phyloP scores from a whole-genome alignment of 1,140 invertebrate genomes.

The Psix sp. region DNA sequence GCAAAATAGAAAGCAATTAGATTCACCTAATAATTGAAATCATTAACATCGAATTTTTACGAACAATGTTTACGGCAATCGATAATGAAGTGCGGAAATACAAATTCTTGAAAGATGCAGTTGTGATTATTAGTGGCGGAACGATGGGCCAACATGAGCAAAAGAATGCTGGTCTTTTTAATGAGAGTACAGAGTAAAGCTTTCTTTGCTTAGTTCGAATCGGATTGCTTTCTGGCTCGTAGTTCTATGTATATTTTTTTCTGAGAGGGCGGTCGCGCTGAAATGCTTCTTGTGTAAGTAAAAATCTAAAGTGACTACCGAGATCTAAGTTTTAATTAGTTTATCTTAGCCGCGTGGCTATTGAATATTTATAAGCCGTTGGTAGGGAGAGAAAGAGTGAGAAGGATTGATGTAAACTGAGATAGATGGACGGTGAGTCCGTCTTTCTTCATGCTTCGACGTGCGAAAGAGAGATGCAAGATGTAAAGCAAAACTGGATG shows the following conservation, averaged over 20 bases:
- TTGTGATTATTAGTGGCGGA: conserved; percentile 46
- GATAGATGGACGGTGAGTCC: conserved; percentile 16
- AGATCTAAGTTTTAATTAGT: conserved; percentile 79
- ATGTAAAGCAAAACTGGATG: conserved; percentile 26
- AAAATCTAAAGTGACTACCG: conserved; percentile 79
- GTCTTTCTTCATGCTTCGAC: conserved; percentile 24
- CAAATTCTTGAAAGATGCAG: conserved; percentile 33
- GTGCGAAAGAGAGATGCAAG: conserved; percentile 43
- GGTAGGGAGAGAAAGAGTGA: conserved; percentile 31
- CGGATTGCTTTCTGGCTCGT: conserved; percentile 68
- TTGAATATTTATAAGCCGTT: conserved; percentile 78
- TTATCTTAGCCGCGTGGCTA: conserved; percentile 78
- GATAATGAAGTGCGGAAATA: conserved; percentile 17
- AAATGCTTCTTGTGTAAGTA: conserved; percentile 79
- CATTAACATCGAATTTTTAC: no score
- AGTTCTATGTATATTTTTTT: conserved; percentile 70
- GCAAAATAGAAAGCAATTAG: no score
- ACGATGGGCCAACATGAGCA: conserved; percentile 43
- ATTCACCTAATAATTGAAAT: no score
- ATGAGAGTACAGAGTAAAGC: conserved; percentile 78
- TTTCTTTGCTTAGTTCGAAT: conserved; percentile 75
- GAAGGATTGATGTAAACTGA: conserved; percentile 5
- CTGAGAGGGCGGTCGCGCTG: conserved; percentile 68
- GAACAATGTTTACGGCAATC: no score
- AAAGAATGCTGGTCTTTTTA: conserved; percentile 76